Evolutionary conservation across 2,888 invertebrate genomes (phyloP), one percentile per base, ranked within the genome.

Genomic region (Rhagonycha lutea): DNA sequence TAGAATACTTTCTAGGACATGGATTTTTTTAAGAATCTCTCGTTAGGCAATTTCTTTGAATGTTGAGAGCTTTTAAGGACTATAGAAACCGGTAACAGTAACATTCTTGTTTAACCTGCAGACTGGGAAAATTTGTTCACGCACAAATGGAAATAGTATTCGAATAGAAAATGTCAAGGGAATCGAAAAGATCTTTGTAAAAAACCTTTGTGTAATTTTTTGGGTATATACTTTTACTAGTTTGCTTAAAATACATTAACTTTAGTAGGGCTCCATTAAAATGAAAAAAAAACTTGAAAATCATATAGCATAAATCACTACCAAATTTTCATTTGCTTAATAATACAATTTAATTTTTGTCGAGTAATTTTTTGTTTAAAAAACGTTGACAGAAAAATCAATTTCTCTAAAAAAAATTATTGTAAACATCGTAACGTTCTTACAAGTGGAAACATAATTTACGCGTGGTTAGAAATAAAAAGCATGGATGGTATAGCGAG

Each of bases 41-140:
- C 23, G 63, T 65, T 65, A 26, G 63, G 23, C 24, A 65, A 65
- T 65, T 14, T 65, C 26, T 65, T 65, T 65, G 63, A 65, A 65
- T 24, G 63, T 14, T n/a, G 23, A 65, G 62, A 62, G 62, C 23
- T 62, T 14, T 62, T 24, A 65, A 18, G 63, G 24, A 26, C 63
- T 62, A 23, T 62, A 23, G 62, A 24, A 65, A 65, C 23, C 8
- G 23, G 63, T 65, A 65, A 65, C 63, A 65, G 63, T 65, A 65
- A 65, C 63, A 65, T 65, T 65, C 63, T 65, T 65, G 63, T 65
- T 65, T 65, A 65, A 65, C 63, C 26, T 65, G 63, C 63, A 65
- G 63, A 65, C 63, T 65, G 63, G 63, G 63, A 65, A 65, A 65
- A 65, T 65, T 65, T 65, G 63, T 65, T 65, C 63, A 65, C 63